phyloP scores from a whole-genome alignment of 2,888 invertebrate species.

The Napeogenes sylphis region DNA sequence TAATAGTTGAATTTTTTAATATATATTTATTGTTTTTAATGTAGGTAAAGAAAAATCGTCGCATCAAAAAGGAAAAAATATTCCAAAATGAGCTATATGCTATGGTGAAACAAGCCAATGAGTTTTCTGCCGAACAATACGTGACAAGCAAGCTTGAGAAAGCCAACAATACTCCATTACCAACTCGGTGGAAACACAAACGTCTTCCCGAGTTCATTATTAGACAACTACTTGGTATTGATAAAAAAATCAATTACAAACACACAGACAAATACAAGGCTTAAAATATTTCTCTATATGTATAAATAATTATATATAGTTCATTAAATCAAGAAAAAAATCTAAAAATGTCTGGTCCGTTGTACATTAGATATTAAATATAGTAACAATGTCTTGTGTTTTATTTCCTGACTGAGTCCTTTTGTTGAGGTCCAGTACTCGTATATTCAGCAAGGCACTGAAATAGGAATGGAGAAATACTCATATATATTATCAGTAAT shows the following conservation, averaged over 20 bases:
- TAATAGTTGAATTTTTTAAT: not conserved
- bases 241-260: constrained; percentile 72
- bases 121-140: constrained; percentile 85
- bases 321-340: too few species aligned
- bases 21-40: constrained; percentile 33
- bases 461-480: too few species aligned
- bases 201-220: constrained; percentile 82
- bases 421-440: too few species aligned
- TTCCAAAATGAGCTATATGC: constrained; percentile 85
- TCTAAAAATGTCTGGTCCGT: too few species aligned
- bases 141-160: constrained; percentile 80
- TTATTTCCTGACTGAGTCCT: too few species aligned
- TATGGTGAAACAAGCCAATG: constrained; percentile 84
- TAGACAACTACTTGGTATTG: constrained; percentile 80
- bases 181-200: constrained; percentile 78
- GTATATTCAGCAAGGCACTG: too few species aligned
- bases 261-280: constrained; percentile 70
- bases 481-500: too few species aligned
- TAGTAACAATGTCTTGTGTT: too few species aligned
- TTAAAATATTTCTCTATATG: constrained; percentile 26
- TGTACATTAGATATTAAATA: too few species aligned
- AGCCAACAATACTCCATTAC: constrained; percentile 79
- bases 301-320: too few species aligned
- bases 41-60: constrained; percentile 81
- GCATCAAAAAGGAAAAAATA: constrained; percentile 84